phyloP scores from a whole-genome alignment of 2,113 vertebrate species.

The Oncorhynchus keta region DNA sequence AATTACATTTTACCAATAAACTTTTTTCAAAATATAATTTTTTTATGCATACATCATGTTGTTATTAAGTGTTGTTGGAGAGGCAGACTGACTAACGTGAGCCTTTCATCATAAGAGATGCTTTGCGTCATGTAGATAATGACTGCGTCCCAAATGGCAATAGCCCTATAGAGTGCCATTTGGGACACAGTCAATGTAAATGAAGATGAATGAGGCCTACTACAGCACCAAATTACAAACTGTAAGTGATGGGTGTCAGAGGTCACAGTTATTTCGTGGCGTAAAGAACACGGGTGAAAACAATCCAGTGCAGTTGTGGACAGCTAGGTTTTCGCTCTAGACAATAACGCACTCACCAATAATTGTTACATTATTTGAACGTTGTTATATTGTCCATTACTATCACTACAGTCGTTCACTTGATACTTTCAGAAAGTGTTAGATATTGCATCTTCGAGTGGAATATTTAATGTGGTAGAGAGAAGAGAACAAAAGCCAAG shows the following conservation, averaged over 20 bases:
- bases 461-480: background rate
- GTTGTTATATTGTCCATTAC: too few relatives aligned
- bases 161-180: background rate
- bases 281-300: slow-evolving; percentile 14
- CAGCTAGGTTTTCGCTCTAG: slow-evolving; percentile 22
- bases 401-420: too few relatives aligned
- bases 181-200: background rate
- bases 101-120: too few relatives aligned
- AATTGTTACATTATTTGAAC: too few relatives aligned
- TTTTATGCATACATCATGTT: too few relatives aligned
- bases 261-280: slow-evolving; percentile 39
- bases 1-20: too few relatives aligned
- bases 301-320: slow-evolving; percentile 7
- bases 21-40: too few relatives aligned
- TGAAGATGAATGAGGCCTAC: slow-evolving; percentile 7
- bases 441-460: background rate
- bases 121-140: too few relatives aligned
- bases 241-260: slow-evolving; percentile 37
- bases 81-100: too few relatives aligned
- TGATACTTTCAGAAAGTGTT: too few relatives aligned
- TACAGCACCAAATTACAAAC: background rate
- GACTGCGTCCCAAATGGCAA: too few relatives aligned
- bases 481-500: background rate
- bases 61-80: too few relatives aligned
- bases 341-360: slow-evolving; percentile 19